Conservation (phyloP, 2,113 vertebrate genomes). For the Peromyscus polionotus region DNA sequence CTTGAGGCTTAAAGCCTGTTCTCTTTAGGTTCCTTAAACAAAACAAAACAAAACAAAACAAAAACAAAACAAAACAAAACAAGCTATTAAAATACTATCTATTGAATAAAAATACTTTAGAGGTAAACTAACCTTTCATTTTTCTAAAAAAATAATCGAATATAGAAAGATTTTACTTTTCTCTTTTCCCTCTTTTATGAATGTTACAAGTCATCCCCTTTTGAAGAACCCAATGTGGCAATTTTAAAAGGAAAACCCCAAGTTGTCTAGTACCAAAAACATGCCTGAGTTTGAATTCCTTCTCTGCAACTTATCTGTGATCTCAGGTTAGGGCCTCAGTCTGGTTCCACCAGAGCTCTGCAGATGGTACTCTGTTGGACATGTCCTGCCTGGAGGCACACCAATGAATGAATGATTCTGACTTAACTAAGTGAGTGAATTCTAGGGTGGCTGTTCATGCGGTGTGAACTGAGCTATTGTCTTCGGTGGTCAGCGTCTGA, state of each 20-base stretch:
- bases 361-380: neutral
- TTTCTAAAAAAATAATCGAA: neutral
- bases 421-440: neutral
- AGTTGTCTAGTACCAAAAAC: neutral
- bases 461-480: neutral
- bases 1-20: neutral
- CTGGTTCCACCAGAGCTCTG: neutral
- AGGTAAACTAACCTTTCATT: neutral
- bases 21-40: neutral
- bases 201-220: neutral
- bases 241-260: neutral
- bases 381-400: neutral
- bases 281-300: neutral
- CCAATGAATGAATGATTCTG: neutral
- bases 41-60: neutral
- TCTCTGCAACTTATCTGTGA: neutral
- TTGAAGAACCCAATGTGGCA: neutral
- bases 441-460: neutral
- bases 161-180: constrained; percentile 21
- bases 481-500: neutral
- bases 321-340: neutral
- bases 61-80: neutral
- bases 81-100: neutral
- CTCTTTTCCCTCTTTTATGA: neutral
- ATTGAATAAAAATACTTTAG: neutral